Evolutionary conservation across 1,140 invertebrate genomes (phyloP), one percentile per base, ranked within the genome.

Genomic region (Schlechtendalia chinensis): DNA sequence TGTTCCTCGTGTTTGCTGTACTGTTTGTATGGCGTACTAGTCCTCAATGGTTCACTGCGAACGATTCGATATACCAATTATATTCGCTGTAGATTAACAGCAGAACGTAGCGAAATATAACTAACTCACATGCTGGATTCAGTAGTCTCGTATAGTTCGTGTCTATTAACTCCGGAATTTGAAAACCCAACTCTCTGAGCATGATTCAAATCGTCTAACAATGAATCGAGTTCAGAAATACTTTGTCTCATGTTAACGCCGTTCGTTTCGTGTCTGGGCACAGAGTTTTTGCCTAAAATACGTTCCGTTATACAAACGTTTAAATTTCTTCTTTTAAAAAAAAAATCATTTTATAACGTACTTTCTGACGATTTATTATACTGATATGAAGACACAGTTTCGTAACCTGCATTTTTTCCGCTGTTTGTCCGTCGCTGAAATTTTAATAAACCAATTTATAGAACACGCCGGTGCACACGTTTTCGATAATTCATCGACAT

Each of bases 201-300:
- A 16, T 84, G 83, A 71, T 84, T 84, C 19, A 85, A 77, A 75
- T 85, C 84, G 53, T 84, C 84, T 29, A 85, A 67, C 14, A 85
- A 72, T 6, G 82, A 82, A 75, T 85, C 85, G 39, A 85, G 81
- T 80, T 85, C 85, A 50, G 83, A 83, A 47, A 85, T 84, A 81
- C 85, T 85, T 74, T 82, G 65, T 47, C 65, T 81, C 53, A 82
- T 74, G 58, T 82, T 82, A 16, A 59, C 61, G 50, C 71, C 56
- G 22, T 79, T 67, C 16, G 54, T 72, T 80, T 82, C 65, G 14
- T 81, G 61, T 32, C 53, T 81, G 47, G 75, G 75, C 45, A 79
- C 24, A 6, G 39, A 17, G 45, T 24, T 10, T 79, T 63, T 79
- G 14, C 32, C 75, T 79, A 27, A 11, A 75, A 61, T 22, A 77